A percentile compares a stretch with the other conserved stretches of the same genome.
phyloP scores from a whole-genome alignment of 23 tunicate genomes.

The Clavelina lepadiformis region DNA sequence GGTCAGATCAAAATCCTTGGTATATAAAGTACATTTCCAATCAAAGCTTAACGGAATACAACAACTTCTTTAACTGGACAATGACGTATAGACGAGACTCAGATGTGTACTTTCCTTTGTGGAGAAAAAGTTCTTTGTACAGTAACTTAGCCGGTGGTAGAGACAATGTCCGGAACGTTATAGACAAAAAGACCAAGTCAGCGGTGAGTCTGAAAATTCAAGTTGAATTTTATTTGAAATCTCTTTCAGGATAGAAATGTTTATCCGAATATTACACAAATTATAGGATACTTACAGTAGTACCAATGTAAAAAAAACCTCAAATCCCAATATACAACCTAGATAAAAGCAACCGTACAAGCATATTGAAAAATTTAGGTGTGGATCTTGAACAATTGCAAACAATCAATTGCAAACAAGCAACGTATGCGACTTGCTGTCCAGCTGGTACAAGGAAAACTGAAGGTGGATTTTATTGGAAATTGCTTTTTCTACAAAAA shows the following conservation, averaged over 20 bases:
- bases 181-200: background rate
- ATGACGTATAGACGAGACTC: slow-evolving; percentile 30
- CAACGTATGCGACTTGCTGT: slow-evolving; percentile 13
- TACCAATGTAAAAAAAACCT: too few species aligned
- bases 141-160: background rate
- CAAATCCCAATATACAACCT: too few species aligned
- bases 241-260: too few species aligned
- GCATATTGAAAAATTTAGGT: slow-evolving; percentile 5
- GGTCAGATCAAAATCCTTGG: slow-evolving; percentile 17
- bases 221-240: too few species aligned
- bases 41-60: background rate
- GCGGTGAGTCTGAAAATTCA: slow-evolving; percentile 5
- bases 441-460: slow-evolving; percentile 4
- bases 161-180: background rate
- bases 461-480: slow-evolving; percentile 4
- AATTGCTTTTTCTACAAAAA: background rate
- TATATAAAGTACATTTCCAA: background rate
- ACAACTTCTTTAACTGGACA: slow-evolving; percentile 23
- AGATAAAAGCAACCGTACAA: too few species aligned
- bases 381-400: slow-evolving; percentile 3
- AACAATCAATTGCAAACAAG: slow-evolving; percentile 7
- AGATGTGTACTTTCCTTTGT: slow-evolving; percentile 8
- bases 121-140: slow-evolving; percentile 6
- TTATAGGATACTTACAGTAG: too few species aligned
- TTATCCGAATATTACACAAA: too few species aligned